Evolutionary conservation across 2,113 vertebrate species (phyloP).

Genomic region (Brachyhypopomus gauderio): DNA sequence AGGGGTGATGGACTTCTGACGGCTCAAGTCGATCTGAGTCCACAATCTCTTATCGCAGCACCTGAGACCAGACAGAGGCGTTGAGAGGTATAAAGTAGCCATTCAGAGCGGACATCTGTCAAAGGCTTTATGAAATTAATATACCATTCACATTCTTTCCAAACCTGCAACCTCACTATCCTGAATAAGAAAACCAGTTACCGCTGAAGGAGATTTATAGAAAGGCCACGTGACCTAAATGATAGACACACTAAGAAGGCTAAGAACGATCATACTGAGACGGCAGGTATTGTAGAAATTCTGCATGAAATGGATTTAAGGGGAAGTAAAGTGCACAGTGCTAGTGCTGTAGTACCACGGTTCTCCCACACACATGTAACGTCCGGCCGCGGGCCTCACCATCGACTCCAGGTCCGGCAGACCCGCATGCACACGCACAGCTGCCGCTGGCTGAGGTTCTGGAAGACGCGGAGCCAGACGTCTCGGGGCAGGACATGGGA

Average conservation of each 20-base stretch:
- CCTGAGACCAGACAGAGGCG: conserved; percentile 66
- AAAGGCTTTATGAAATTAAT: too few species aligned
- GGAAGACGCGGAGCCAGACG: conserved; percentile 87
- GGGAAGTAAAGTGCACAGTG: too few species aligned
- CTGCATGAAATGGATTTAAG: too few species aligned
- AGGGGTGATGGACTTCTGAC: conserved; percentile 87
- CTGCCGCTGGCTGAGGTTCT: conserved; percentile 83
- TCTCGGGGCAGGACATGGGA: conserved; percentile 85
- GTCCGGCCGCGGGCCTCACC: conserved; percentile 71
- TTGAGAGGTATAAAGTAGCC: neutral
- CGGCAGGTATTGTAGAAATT: too few species aligned
- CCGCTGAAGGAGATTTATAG: too few species aligned
- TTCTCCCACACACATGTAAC: neutral
- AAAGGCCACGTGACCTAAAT: too few species aligned
- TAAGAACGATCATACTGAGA: too few species aligned
- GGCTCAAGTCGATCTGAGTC: conserved; percentile 87
- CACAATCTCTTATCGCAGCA: conserved; percentile 88
- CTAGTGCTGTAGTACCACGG: too few species aligned
- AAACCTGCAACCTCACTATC: too few species aligned
- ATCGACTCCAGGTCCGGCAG: conserved; percentile 91
- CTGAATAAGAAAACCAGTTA: too few species aligned
- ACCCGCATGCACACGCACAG: conserved; percentile 91
- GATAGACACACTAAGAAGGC: too few species aligned
- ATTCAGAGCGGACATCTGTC: neutral
- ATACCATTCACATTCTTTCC: too few species aligned